phyloP scores from a whole-genome alignment of 1,140 invertebrate species.

The Nylanderia fulva region DNA sequence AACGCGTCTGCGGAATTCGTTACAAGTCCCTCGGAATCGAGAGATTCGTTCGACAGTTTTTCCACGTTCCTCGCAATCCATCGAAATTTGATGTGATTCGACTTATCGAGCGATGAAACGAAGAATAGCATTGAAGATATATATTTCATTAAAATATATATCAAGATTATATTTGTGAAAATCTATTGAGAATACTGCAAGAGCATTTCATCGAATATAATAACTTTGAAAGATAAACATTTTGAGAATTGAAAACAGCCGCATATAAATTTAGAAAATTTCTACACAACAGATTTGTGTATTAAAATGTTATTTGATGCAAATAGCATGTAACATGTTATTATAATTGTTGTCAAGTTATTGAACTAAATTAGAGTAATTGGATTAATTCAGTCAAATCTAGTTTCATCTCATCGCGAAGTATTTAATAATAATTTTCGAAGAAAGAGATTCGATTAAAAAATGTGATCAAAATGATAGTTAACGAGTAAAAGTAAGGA shows the following conservation, averaged over 20 bases:
- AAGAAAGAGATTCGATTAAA: background rate
- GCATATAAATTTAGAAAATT: background rate
- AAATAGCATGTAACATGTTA: background rate
- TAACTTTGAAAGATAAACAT: background rate
- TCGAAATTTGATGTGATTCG: conserved; percentile 21
- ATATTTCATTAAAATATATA: background rate
- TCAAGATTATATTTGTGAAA: background rate
- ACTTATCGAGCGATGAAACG: conserved; percentile 12
- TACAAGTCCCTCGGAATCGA: conserved; percentile 21
- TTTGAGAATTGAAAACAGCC: background rate
- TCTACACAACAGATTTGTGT: background rate
- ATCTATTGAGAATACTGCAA: background rate
- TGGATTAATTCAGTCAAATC: background rate
- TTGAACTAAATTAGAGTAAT: background rate
- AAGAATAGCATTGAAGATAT: background rate
- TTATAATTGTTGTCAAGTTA: background rate
- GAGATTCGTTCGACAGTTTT: background rate
- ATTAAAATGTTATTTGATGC: background rate
- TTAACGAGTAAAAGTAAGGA: background rate
- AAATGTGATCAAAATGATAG: background rate
- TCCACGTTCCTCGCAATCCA: background rate
- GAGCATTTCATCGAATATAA: background rate
- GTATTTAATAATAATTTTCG: background rate
- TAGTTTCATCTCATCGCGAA: background rate
- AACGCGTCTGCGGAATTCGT: conserved; percentile 38